These are phyloP conservation scores for Rhogogaster chlorosoma DNA, from an alignment of 2,888 invertebrate species.

Conservation along the genomic window DNA sequence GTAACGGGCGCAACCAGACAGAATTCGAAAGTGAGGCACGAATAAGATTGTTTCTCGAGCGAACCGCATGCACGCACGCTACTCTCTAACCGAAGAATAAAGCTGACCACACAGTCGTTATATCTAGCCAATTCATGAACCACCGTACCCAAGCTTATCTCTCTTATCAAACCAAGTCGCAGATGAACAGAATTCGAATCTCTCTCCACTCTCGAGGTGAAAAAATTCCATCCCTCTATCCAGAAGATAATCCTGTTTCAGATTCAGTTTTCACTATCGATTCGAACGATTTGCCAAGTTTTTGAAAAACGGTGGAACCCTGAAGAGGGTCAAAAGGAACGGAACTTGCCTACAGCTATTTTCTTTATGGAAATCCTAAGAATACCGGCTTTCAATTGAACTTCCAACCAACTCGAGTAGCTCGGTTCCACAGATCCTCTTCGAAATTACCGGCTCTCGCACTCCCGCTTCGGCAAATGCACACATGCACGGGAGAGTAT, in stretches of 20 bases:
- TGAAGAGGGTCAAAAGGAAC: neutral
- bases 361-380: neutral
- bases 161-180: neutral
- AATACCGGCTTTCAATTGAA: slow-evolving; percentile 19
- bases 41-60: slow-evolving; percentile 27
- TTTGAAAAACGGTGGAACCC: neutral
- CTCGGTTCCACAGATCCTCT: slow-evolving; percentile 10
- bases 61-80: slow-evolving; percentile 12
- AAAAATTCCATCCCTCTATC: neutral
- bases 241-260: neutral
- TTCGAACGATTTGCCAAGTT: neutral
- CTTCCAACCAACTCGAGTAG: neutral
- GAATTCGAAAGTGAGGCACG: slow-evolving; percentile 42
- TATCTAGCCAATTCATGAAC: neutral
- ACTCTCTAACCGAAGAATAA: slow-evolving; percentile 24
- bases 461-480: slow-evolving; percentile 19
- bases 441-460: neutral
- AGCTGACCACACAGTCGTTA: slow-evolving; percentile 19
- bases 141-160: neutral
- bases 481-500: neutral
- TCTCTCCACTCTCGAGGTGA: neutral
- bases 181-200: neutral
- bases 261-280: neutral
- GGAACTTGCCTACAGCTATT: no score
- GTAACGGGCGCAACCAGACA: slow-evolving; percentile 40